These are phyloP conservation scores for Anas georgica DNA, from an alignment of 2,797 vertebrate genomes.

Conservation along the genomic window DNA sequence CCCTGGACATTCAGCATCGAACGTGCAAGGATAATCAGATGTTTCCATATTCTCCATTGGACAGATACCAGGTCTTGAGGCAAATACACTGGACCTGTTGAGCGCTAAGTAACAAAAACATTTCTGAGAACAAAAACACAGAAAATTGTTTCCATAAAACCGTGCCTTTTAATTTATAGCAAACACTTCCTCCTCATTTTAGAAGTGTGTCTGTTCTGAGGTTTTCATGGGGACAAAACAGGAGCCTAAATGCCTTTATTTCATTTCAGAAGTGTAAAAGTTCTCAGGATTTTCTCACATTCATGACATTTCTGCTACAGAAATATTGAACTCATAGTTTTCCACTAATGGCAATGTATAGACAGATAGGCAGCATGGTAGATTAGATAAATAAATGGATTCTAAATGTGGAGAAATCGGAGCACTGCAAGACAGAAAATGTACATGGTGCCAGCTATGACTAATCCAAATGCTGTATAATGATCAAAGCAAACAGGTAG, in stretches of 20 bases:
- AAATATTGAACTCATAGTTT: background rate
- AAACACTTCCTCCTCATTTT: conserved; percentile 27
- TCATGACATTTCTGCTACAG: background rate
- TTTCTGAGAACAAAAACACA: conserved; percentile 30
- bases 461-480: background rate
- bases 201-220: background rate
- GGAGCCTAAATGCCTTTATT: background rate
- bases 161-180: conserved; percentile 4
- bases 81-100: conserved; percentile 80
- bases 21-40: conserved; percentile 70
- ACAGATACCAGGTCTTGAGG: conserved; percentile 87
- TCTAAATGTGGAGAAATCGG: background rate
- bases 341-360: background rate
- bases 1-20: conserved; percentile 86
- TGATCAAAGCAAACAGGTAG: background rate
- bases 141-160: conserved; percentile 18
- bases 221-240: background rate
- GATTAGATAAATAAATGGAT: background rate
- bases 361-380: background rate
- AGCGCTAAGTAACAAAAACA: conserved; percentile 77
- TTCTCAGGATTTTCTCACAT: background rate
- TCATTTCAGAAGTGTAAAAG: background rate
- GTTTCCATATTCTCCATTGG: conserved; percentile 52
- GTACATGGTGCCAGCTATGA: background rate
- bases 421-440: background rate